phyloP scores from a whole-genome alignment of 2,888 invertebrate species.

The Conops quadrifasciatus region DNA sequence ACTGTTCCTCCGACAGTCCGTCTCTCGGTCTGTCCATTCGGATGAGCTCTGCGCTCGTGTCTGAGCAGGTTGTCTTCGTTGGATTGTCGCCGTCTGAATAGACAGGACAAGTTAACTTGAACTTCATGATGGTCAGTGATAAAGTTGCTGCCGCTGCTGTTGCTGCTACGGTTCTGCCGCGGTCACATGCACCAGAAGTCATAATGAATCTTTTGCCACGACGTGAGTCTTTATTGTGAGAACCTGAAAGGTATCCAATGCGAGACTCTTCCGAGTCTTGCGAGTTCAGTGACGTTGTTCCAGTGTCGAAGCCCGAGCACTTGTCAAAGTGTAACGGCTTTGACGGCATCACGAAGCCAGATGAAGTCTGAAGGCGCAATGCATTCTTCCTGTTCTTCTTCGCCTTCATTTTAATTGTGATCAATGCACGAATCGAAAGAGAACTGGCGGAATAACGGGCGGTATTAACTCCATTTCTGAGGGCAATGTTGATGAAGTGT shows the following conservation, averaged over 20 bases:
- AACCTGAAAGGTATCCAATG: background rate
- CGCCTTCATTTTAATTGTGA: too few species aligned
- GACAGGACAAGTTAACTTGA: constrained; percentile 23
- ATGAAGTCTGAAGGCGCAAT: too few species aligned
- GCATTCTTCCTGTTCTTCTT: too few species aligned
- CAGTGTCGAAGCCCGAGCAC: background rate
- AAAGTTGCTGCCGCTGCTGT: too few species aligned
- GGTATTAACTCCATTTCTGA: too few species aligned
- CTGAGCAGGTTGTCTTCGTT: background rate
- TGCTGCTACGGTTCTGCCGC: too few species aligned
- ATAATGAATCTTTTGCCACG: too few species aligned
- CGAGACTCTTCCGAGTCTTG: background rate
- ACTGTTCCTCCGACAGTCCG: background rate
- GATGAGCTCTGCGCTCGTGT: constrained; percentile 23
- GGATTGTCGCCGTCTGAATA: background rate
- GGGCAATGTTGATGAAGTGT: too few species aligned
- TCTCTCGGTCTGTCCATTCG: constrained; percentile 16
- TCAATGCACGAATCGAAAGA: too few species aligned
- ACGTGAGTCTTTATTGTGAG: constrained; percentile 28
- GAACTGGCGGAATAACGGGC: too few species aligned
- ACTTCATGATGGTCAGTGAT: constrained; percentile 24
- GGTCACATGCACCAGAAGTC: constrained; percentile 7
- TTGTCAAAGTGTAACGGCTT: too few species aligned
- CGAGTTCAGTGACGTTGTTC: background rate
- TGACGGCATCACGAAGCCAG: too few species aligned